Conservation (phyloP, 2,888 invertebrate species). For the Conchocele bisecta region DNA sequence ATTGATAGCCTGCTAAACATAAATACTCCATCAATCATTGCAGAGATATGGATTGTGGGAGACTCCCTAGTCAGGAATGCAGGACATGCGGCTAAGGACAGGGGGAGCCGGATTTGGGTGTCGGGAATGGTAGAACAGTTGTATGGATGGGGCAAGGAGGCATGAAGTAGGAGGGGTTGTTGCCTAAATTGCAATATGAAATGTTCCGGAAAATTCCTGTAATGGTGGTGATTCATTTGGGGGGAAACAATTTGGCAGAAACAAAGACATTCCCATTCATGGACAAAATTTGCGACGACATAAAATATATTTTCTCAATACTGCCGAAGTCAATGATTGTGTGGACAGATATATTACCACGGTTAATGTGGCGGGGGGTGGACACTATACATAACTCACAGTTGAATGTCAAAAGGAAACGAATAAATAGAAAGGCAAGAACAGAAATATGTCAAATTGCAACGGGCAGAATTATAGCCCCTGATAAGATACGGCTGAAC, state of each 20-base stretch:
- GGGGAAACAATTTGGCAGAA: not conserved
- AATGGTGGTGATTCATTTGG: not conserved
- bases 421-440: no score
- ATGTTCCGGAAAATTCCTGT: not conserved
- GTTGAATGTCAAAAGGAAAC: no score
- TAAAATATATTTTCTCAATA: not conserved
- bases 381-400: no score
- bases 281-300: not conserved
- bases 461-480: no score
- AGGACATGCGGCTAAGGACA: not conserved
- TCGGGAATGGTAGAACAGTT: not conserved
- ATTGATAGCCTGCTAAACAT: no score
- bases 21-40: not conserved
- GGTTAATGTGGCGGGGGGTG: not conserved
- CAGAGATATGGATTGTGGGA: constrained; percentile 9
- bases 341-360: not conserved
- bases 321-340: not conserved
- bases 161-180: not conserved
- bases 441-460: no score
- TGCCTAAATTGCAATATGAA: not conserved
- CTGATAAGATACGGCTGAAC: no score
- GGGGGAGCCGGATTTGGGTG: not conserved
- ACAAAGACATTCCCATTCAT: not conserved
- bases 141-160: not conserved
- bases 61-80: constrained; percentile 2